Conservation (phyloP, 2,113 vertebrate species). For the Cochlearius cochlearius region DNA sequence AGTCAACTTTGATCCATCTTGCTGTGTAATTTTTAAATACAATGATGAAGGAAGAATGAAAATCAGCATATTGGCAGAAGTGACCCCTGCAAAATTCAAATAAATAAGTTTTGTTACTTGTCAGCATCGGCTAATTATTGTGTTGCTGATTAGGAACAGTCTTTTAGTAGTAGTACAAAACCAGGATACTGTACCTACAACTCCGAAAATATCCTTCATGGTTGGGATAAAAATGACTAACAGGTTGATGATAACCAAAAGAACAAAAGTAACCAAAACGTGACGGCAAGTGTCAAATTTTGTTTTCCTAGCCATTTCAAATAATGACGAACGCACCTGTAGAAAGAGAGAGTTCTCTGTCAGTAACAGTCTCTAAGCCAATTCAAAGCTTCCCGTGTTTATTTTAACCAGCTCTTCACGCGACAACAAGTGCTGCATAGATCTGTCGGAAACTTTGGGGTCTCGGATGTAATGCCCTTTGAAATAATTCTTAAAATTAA, state of each 20-base stretch:
- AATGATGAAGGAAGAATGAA: constrained; percentile 82
- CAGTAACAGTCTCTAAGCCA: background rate
- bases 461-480: background rate
- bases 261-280: constrained; percentile 68
- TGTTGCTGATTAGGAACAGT: background rate
- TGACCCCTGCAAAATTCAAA: constrained; percentile 73
- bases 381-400: background rate
- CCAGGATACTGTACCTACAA: constrained; percentile 74
- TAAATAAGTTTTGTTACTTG: background rate
- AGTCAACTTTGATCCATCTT: constrained; percentile 71
- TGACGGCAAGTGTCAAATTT: constrained; percentile 75
- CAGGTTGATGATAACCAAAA: constrained; percentile 74
- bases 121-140: background rate
- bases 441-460: background rate
- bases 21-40: constrained; percentile 80
- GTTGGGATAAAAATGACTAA: constrained; percentile 81
- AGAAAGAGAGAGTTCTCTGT: background rate
- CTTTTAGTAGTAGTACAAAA: background rate
- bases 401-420: background rate
- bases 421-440: background rate
- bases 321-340: constrained; percentile 80
- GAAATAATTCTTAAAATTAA: background rate
- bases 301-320: constrained; percentile 77
- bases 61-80: constrained; percentile 83
- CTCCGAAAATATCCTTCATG: constrained; percentile 84